These are phyloP conservation scores for Tachysurus vachellii DNA, from an alignment of 2,113 vertebrate genomes.

Conservation along the genomic window DNA sequence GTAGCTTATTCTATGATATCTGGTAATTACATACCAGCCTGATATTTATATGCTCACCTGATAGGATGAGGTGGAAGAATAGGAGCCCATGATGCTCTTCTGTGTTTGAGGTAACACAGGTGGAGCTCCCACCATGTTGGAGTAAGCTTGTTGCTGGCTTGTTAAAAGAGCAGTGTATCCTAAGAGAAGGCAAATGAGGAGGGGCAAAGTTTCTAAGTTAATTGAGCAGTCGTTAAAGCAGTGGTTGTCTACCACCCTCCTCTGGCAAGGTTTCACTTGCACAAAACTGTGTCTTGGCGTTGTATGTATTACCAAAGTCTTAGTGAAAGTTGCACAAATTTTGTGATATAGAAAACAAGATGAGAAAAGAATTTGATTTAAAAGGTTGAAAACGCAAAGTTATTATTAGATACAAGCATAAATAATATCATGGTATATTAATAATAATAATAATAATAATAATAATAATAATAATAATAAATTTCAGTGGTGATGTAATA, in stretches of 20 bases:
- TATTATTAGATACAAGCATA: too few species aligned
- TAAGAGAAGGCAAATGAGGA: conserved; percentile 54
- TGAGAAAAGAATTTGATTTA: neutral
- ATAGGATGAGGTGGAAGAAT: conserved; percentile 85
- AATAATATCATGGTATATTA: neutral
- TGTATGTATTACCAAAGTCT: neutral
- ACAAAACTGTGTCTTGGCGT: neutral
- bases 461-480: neutral
- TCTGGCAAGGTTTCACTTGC: neutral
- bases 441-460: neutral
- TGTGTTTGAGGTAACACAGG: conserved; percentile 79
- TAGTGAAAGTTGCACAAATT: neutral
- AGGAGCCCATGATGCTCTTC: conserved; percentile 84
- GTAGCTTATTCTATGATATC: neutral
- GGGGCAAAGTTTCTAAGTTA: neutral
- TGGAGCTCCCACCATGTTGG: conserved; percentile 80
- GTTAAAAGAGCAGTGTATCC: conserved; percentile 81
- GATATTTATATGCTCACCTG: conserved; percentile 70
- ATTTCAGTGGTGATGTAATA: neutral
- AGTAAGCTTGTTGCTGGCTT: conserved; percentile 80
- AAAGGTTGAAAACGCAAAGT: neutral
- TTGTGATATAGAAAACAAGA: neutral
- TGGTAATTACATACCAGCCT: neutral
- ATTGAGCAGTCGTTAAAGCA: neutral
- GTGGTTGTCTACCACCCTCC: conserved; percentile 14